Conservation (phyloP, 2,797 vertebrate genomes). For the Rhinophrynus dorsalis region DNA sequence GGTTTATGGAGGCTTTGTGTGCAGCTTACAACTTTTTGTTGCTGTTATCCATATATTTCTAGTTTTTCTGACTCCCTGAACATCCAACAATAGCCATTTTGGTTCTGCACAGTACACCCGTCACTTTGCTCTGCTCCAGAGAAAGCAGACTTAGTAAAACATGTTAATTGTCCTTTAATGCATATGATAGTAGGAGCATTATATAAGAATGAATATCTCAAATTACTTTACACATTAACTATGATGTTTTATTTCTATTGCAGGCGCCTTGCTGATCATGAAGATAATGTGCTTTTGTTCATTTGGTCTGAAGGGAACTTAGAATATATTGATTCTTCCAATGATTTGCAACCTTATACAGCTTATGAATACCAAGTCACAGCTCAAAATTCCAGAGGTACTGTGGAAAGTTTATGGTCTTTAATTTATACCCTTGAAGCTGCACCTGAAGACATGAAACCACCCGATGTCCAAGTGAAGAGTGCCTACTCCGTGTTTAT, state of each 20-base stretch:
- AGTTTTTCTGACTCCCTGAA: too few species aligned
- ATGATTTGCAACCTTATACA: conserved; percentile 75
- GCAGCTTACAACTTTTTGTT: too few species aligned
- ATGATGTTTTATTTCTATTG: conserved; percentile 45
- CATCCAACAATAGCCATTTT: too few species aligned
- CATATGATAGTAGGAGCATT: too few species aligned
- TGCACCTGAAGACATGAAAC: conserved; percentile 71
- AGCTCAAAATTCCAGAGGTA: conserved; percentile 79
- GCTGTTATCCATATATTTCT: too few species aligned
- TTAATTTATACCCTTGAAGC: conserved; percentile 74
- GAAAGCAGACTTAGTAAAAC: too few species aligned
- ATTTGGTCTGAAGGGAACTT: conserved; percentile 80
- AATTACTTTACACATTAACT: too few species aligned
- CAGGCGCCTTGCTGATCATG: conserved; percentile 72
- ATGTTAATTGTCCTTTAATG: too few species aligned
- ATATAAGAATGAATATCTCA: too few species aligned
- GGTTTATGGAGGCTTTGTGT: too few species aligned
- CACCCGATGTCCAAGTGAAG: conserved; percentile 70
- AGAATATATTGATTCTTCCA: conserved; percentile 77
- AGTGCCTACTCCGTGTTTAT: conserved; percentile 70
- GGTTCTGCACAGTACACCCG: too few species aligned
- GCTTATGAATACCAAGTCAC: conserved; percentile 78
- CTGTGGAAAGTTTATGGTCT: conserved; percentile 78
- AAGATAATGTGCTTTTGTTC: conserved; percentile 79
- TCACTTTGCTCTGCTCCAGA: too few species aligned